Evolutionary conservation across 2,888 invertebrate genomes (phyloP), one percentile per base, ranked within the genome.

Genomic region (Hemicrepidius hirtus): DNA sequence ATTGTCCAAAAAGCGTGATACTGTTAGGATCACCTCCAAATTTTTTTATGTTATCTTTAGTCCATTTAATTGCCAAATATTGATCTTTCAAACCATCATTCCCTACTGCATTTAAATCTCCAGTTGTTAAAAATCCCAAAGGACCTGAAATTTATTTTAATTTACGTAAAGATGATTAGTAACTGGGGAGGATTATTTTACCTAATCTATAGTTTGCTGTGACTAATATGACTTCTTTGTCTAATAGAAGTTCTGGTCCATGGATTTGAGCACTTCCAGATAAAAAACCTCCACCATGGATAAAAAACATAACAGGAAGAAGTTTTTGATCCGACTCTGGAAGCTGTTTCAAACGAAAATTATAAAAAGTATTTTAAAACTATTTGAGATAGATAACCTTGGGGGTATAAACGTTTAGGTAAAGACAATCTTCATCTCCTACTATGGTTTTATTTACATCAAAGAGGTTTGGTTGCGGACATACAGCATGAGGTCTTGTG

Each of bases 341-440:
- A 0, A 91, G 87, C 92, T 94, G 80, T 24, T 3, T 3, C 24
- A 24, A 5, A 24, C 2, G 24, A 24, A 24, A 24, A 24, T 24
- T 24, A 3, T 24, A 3, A 24, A 3, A 24, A 24, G 5, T 24
- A 24, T 5, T 3, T 24, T 24, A 24, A 24, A 24, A 88, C n/a
- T n/a, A n/a, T n/a, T n/a, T n/a, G n/a, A n/a, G n/a, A n/a, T n/a
- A n/a, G n/a, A n/a, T n/a, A n/a, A 86, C 87, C 80, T 88, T 85
- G n/a, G 91, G 91, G 6, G 89, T 87, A 81, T 91, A 92, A n/a
- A 92, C 90, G 80, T 96, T 96, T 5, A 97, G 86, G 77, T 94
- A 95, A 0, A 97, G 88, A 80, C 96, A 97, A 84, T 97, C 95
- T 85, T 97, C 96, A 73, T 88, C 89, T 0, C 95, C 95, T 41